These are phyloP conservation scores for Tetramorium parvispinum DNA, from an alignment of 1,140 invertebrate genomes.

Conservation along the genomic window DNA sequence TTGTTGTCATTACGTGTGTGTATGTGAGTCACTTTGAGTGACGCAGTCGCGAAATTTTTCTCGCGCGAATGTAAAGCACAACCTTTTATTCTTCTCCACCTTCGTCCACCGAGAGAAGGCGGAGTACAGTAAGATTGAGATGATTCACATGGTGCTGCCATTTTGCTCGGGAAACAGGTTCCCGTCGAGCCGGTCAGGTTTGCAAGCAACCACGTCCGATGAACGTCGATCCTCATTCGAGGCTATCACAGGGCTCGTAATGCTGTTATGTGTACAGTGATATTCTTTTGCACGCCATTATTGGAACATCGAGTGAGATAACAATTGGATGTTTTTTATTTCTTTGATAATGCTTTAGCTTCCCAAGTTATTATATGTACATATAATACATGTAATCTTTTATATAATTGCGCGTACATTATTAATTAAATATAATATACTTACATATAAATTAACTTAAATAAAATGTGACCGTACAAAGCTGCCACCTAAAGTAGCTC, in stretches of 20 bases:
- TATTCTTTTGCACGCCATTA: not conserved
- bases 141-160: constrained; percentile 55
- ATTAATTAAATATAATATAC: too few species aligned
- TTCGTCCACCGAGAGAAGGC: constrained; percentile 30
- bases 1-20: not conserved
- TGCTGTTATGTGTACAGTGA: constrained; percentile 7
- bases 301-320: not conserved
- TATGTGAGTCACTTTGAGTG: not conserved
- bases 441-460: not conserved
- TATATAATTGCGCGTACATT: too few species aligned
- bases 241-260: not conserved
- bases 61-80: not conserved
- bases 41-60: not conserved
- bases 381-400: too few species aligned
- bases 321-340: constrained; percentile 9
- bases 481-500: not conserved
- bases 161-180: constrained; percentile 67
- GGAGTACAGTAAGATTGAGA: constrained; percentile 32
- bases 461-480: not conserved
- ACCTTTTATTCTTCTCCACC: not conserved
- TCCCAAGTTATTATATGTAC: too few species aligned
- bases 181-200: constrained; percentile 19
- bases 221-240: constrained; percentile 1
- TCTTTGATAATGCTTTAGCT: not conserved
- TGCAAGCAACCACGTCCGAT: not conserved